These are phyloP conservation scores for Natator depressus DNA, from an alignment of 2,113 vertebrate genomes.

Conservation along the genomic window DNA sequence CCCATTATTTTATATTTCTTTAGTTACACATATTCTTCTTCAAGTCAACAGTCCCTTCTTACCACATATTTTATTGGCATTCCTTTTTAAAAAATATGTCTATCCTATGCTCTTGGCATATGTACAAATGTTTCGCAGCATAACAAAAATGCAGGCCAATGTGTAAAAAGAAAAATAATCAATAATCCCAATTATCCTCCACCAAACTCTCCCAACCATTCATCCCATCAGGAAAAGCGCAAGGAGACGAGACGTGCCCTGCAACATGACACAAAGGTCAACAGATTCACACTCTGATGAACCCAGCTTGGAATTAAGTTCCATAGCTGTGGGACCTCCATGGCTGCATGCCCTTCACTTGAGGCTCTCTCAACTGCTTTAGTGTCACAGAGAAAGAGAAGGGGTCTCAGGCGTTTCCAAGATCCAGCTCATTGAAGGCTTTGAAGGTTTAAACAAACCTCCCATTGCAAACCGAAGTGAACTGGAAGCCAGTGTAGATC, in stretches of 20 bases:
- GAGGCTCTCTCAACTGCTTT: background rate
- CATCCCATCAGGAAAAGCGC: background rate
- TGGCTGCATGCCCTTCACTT: background rate
- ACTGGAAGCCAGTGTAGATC: background rate
- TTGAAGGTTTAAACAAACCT: background rate
- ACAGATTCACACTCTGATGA: background rate
- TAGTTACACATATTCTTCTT: background rate
- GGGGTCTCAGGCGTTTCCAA: background rate
- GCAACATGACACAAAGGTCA: background rate
- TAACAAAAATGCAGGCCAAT: background rate
- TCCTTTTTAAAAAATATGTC: background rate
- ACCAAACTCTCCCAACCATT: background rate
- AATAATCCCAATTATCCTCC: background rate
- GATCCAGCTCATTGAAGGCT: background rate
- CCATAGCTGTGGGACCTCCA: background rate
- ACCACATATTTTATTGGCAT: background rate
- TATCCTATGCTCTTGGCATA: background rate
- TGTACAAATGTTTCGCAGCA: background rate
- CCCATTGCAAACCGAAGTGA: background rate
- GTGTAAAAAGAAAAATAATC: fast-evolving
- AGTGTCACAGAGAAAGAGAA: background rate
- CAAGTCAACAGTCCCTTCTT: background rate
- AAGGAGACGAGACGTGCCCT: background rate
- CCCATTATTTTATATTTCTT: background rate
- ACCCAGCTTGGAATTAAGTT: background rate